A percentile compares a stretch with the other conserved stretches of the same genome.
These are phyloP conservation scores for Luidia sarsii DNA, from an alignment of 53 echinoderm and acorn worm species.

Conservation along the genomic window DNA sequence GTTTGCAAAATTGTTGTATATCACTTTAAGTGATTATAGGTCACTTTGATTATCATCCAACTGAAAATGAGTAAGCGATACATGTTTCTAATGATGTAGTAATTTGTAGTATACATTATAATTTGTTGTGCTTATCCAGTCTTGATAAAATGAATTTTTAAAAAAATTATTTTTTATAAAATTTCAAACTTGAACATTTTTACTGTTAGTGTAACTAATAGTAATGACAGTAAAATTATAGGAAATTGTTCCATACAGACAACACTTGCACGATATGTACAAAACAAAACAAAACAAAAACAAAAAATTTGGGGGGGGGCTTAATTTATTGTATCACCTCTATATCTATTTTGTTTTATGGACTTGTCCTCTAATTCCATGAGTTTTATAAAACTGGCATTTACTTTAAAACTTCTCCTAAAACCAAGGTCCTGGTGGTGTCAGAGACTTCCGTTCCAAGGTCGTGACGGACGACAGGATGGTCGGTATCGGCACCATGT, in stretches of 20 bases:
- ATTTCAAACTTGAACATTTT: too few species aligned
- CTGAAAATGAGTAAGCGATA: not conserved
- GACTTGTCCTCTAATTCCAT: not conserved
- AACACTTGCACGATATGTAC: too few species aligned
- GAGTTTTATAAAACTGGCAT: not conserved
- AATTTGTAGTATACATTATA: not conserved
- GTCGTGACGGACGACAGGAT: constrained; percentile 88
- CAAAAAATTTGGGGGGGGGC: too few species aligned
- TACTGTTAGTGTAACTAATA: too few species aligned
- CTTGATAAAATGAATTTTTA: too few species aligned
- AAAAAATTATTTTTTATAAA: too few species aligned
- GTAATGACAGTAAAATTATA: too few species aligned
- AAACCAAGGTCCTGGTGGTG: constrained; percentile 82
- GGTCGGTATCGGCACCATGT: constrained; percentile 99
- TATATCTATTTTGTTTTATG: too few species aligned
- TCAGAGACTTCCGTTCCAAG: constrained; percentile 76
- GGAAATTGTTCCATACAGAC: too few species aligned
- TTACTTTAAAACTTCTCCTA: not conserved
- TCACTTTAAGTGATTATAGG: not conserved
- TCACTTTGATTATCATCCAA: not conserved
- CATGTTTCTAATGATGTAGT: not conserved
- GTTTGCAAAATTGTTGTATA: too few species aligned
- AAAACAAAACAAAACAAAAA: too few species aligned
- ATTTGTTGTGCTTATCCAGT: not conserved
- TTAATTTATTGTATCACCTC: too few species aligned